Evolutionary conservation across 1,140 invertebrate species (phyloP), one percentile per base, ranked within the genome.

Genomic region (Cydia pomonella): DNA sequence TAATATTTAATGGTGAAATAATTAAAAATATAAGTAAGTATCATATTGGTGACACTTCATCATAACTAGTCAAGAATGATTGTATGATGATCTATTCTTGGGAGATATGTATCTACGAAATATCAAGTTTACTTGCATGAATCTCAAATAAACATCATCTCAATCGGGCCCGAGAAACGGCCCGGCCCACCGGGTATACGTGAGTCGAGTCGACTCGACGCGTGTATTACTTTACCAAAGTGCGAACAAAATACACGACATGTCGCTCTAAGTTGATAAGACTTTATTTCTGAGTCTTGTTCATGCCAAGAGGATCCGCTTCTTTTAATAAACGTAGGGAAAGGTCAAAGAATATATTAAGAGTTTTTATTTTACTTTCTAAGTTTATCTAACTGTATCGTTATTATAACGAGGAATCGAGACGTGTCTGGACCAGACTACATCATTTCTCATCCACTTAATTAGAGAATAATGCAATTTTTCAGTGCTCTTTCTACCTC

Each of bases 221-320:
- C 18, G 21, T 23, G 53, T 59, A 23, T 59, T 59, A 59, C 53
- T 59, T 23, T 59, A 59, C 53, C n/a, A 59, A 59, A 23, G 53
- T 59, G 53, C 53, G 53, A 21, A 59, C 53, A 59, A 59, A 59
- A 59, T 59, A 59, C 53, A 59, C 53, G 53, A 59, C 53, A 59
- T 59, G 21, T 59, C 53, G 53, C 53, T 59, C 53, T 23, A 59
- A 59, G 53, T 59, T 59, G 53, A 59, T 59, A 21, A 59, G 53
- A 59, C 21, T 59, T 59, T 59, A 59, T 59, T 23, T 59, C 53
- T 59, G n/a, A 18, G 18, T 59, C 53, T 59, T 21, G 53, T 23
- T 21, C 6, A 59, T 9, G 53, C 53, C 53, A 23, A 21, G 21
- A 59, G 21, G 53, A 59, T 23, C 9, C 21, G 53, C 53, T 59